Evolutionary conservation across 2,888 invertebrate species (phyloP), one percentile per base, ranked within the genome.

Genomic region (Apocheima hispidaria): DNA sequence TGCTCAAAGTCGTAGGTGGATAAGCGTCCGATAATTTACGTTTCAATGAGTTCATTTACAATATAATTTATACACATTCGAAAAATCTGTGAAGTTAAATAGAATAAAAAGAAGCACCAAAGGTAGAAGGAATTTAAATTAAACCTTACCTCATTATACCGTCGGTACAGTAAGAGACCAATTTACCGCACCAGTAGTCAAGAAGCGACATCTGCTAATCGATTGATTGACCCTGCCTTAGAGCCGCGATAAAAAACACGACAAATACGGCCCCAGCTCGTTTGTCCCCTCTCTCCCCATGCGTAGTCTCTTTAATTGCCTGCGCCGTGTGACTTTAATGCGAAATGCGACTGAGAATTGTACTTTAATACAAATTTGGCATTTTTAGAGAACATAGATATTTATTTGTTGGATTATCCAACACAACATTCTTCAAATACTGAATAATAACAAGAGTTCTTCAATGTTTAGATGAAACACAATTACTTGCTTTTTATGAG

Each of bases 181-280:
- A 92, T 92, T 91, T 91, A 85, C 80, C 88, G 90, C 88, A 77
- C 84, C 87, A 88, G 84, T 87, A 89, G 89, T 82, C 90, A 87
- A 86, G 87, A 81, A 78, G 85, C 85, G 88, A 88, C 91, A 87
- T 90, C 88, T 90, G 88, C 84, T 90, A 90, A 92, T 91, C 90
- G 91, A 91, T 90, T 89, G 90, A 90, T 90, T 90, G 89, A 87
- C 87, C 87, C 86, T 82, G 84, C 86, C 84, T 88, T 85, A 77
- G 71, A 74, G 76, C 69, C 65, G 62, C 79, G 83, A 81, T 84
- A 90, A 85, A 89, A 62, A 89, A 68, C 65, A 63, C 66, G 60
- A 65, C 66, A 61, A 88, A 82, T 82, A 78, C 82, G 70, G 75
- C 77, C 78, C 70, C 61, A 76, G 72, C 72, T 75, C 82, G 79